Base-by-base conservation (phyloP, 1,140 invertebrate species). In the Anastrepha ludens region DNA sequence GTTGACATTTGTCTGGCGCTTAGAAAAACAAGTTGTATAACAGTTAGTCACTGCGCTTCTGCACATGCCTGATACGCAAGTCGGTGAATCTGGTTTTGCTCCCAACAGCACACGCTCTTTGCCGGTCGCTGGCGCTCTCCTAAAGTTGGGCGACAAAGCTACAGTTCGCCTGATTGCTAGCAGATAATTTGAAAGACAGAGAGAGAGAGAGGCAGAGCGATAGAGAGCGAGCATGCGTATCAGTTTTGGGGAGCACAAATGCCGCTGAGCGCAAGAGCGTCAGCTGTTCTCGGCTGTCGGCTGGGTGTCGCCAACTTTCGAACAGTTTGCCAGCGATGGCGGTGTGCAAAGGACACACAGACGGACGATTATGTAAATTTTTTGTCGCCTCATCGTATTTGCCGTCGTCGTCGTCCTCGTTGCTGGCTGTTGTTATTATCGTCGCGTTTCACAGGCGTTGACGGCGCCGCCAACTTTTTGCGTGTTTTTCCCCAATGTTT, bases 311-410 rank as follows among this genome's bases (percentile, higher is more conserved):
- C n/a, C 50, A 81, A 81, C 74, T 81, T 81, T 81, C 74, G 74
- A 81, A 81, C 74, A 81, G 74, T 81, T 81, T 81, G 74, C 74
- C 74, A 81, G 74, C 47, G 74, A 29, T 81, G 47, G 47, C 50
- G n/a, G 74, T 81, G 74, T 81, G 74, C 47, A 81, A 58, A 81
- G 74, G 74, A 81, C 74, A 55, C 47, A 81, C 20, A 55, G 47
- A 41, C 74, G 74, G 74, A 81, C 7, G 74, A 81, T 81, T 55
- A 81, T 81, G 74, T 81, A 58, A 81, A 81, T 81, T 62, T 81
- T 81, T 50, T 81, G 74, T 81, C 47, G 74, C 74, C 50, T 29
- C 11, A 9, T 81, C 47, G 9, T 55, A 17, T 50, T 55, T 13
- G 74, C 29, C 13, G 74, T n/a, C 44, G 47, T 15, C 29, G 74